Conservation (phyloP, 2,888 invertebrate genomes). For the Apotomis turbidana region DNA sequence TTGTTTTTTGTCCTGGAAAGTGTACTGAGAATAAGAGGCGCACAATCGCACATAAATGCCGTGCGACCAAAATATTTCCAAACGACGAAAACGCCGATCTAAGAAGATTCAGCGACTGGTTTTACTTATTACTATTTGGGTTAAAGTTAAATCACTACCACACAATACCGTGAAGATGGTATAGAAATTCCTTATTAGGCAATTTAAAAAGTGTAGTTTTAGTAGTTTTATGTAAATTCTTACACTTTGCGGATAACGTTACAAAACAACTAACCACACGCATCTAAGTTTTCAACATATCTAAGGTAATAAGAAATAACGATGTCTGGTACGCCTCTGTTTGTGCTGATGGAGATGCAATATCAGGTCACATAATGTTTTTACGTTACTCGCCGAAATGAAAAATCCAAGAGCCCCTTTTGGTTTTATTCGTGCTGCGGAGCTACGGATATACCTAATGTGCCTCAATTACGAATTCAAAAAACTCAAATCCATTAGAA, state of each 20-base stretch:
- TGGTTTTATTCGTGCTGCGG: not conserved
- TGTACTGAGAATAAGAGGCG: too few relatives aligned
- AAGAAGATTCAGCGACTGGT: too few relatives aligned
- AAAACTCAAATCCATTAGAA: not conserved
- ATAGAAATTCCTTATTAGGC: not conserved
- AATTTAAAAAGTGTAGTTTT: too few relatives aligned
- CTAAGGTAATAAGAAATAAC: slow-evolving; percentile 37
- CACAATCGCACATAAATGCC: too few relatives aligned
- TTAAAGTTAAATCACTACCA: too few relatives aligned
- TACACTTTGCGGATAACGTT: not conserved
- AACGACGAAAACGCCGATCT: too few relatives aligned
- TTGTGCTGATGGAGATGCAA: slow-evolving; percentile 35
- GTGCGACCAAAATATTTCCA: too few relatives aligned
- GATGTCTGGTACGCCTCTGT: slow-evolving; percentile 6
- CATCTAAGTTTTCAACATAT: slow-evolving; percentile 6
- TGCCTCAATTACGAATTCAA: not conserved
- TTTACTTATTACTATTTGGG: too few relatives aligned
- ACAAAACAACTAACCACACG: not conserved
- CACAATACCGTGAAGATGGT: too few relatives aligned
- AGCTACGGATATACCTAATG: not conserved
- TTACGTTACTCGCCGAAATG: slow-evolving; percentile 28
- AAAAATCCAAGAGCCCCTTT: slow-evolving; percentile 14
- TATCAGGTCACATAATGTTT: slow-evolving; percentile 31
- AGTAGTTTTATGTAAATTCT: too few relatives aligned
- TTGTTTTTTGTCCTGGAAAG: too few relatives aligned